Conservation (phyloP, 2,113 vertebrate species). For the Leiothrix lutea region DNA sequence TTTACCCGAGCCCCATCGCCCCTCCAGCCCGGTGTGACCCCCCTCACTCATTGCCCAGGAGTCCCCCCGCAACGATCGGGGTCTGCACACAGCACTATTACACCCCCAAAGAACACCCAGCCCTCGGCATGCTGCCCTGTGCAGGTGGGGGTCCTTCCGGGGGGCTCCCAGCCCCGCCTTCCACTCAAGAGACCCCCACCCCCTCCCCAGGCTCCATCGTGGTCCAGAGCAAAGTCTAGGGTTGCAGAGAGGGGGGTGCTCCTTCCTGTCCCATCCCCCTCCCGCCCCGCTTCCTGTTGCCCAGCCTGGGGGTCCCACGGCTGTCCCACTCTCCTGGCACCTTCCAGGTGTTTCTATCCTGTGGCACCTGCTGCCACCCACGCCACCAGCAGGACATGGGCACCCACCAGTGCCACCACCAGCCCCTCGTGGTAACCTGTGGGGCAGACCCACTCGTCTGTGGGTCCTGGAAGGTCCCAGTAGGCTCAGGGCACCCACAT, state of each 20-base stretch:
- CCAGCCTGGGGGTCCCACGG: not conserved
- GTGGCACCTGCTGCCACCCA: not conserved
- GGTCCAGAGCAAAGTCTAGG: not conserved
- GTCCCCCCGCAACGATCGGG: not conserved
- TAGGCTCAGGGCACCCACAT: not conserved
- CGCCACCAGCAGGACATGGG: rapidly evolving
- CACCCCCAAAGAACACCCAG: not conserved
- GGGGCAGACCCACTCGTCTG: not conserved
- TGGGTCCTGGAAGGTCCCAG: not conserved
- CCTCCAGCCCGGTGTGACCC: rapidly evolving
- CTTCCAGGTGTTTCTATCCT: not conserved
- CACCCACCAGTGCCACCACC: not conserved
- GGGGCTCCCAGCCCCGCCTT: not conserved
- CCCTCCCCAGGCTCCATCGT: not conserved
- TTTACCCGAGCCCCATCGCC: not conserved
- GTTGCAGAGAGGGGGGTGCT: not conserved
- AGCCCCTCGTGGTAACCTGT: rapidly evolving
- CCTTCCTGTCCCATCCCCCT: not conserved
- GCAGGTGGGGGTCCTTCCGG: too few relatives aligned
- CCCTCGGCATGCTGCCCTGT: not conserved
- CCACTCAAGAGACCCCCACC: not conserved
- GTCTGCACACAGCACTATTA: rapidly evolving
- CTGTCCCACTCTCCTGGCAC: not conserved
- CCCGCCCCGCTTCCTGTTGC: not conserved
- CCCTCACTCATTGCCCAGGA: not conserved